Conservation (phyloP, 2,797 vertebrate genomes). For the Darevskia nairensis region DNA sequence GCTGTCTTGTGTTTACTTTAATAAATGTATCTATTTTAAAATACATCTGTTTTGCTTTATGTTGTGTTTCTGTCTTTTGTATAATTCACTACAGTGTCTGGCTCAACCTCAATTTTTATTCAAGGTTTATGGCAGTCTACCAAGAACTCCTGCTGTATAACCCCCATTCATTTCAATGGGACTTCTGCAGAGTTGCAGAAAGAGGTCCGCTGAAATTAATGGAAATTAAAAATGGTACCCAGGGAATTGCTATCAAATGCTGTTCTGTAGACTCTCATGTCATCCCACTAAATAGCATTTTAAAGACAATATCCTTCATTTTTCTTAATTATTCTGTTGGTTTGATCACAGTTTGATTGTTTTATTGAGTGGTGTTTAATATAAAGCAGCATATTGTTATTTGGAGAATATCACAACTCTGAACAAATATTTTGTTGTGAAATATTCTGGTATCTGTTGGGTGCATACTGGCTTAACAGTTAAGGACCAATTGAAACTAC, state of each 20-base stretch:
- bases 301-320: constrained; percentile 22
- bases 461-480: constrained; percentile 46
- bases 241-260: neutral
- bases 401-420: neutral
- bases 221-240: neutral
- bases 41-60: neutral
- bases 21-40: constrained; percentile 38
- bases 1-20: constrained; percentile 8
- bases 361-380: neutral
- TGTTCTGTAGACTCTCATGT: neutral
- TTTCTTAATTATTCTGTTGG: constrained; percentile 25
- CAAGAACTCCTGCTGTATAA: neutral
- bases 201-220: constrained; percentile 21
- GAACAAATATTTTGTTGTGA: constrained; percentile 40
- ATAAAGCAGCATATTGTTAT: neutral
- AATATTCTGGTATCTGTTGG: constrained; percentile 49
- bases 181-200: neutral
- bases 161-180: neutral
- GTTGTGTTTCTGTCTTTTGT: constrained; percentile 13
- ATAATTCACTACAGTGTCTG: neutral
- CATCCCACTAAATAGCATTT: neutral
- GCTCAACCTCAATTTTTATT: neutral
- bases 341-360: neutral
- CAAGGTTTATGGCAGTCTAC: neutral
- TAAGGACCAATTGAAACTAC: constrained; percentile 55